These are phyloP conservation scores for Epinephelus moara DNA, from an alignment of 2,113 vertebrate species.

Conservation along the genomic window DNA sequence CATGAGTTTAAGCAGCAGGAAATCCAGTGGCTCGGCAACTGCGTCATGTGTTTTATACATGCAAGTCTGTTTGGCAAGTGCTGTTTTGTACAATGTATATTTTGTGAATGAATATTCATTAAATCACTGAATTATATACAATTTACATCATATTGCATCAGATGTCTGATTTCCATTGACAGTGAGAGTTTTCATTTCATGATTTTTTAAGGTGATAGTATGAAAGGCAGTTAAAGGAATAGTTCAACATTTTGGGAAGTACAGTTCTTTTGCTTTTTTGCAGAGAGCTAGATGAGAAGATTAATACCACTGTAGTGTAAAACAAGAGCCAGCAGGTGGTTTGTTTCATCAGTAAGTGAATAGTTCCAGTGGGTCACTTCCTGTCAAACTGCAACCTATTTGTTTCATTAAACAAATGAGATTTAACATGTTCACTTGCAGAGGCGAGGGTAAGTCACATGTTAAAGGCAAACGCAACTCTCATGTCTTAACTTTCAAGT, in stretches of 20 bases:
- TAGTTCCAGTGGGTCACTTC: neutral
- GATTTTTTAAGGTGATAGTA: neutral
- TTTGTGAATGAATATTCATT: constrained; percentile 46
- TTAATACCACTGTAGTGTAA: neutral
- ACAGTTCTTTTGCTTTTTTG: neutral
- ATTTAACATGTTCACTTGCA: neutral
- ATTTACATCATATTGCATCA: constrained; percentile 1
- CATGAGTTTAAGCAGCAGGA: constrained; percentile 5
- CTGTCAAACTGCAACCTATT: neutral
- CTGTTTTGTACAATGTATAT: constrained; percentile 22
- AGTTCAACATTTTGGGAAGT: neutral
- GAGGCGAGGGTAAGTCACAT: no score
- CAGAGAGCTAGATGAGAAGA: neutral
- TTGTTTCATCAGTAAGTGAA: neutral
- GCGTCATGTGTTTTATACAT: constrained; percentile 63
- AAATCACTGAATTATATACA: constrained; percentile 20
- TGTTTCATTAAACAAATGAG: neutral
- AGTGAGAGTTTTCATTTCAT: neutral
- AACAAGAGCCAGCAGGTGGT: neutral
- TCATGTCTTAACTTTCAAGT: no score
- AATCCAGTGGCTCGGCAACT: constrained; percentile 10
- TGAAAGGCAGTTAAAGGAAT: no score
- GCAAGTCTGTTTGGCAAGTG: constrained; percentile 12
- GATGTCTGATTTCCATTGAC: neutral
- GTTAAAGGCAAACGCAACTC: no score